A percentile compares a stretch with the other conserved stretches of the same genome.
Conservation (phyloP, 1,140 invertebrate species). For the Diuraphis noxia region DNA sequence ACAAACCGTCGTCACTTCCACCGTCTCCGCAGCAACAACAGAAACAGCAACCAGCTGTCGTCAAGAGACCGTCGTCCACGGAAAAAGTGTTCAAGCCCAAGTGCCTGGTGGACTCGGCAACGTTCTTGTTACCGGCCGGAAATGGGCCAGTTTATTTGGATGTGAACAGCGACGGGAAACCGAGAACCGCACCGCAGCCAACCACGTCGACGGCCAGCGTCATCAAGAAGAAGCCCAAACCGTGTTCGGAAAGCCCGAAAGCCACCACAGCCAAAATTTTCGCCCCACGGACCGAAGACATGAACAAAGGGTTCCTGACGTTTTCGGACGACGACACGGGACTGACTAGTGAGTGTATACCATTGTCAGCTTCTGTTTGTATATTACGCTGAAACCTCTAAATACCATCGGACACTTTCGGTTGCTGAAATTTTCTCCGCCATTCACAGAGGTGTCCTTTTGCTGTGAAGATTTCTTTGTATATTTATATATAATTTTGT, state of each 20-base stretch:
- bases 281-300: conserved; percentile 83
- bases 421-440: not conserved
- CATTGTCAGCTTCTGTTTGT: not conserved
- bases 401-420: not conserved
- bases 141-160: conserved; percentile 33
- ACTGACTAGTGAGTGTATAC: conserved; percentile 74
- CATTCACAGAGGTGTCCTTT: not conserved
- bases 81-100: conserved; percentile 29
- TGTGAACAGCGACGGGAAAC: not conserved
- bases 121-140: conserved; percentile 47
- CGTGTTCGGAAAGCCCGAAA: conserved; percentile 61
- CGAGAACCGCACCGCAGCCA: not conserved
- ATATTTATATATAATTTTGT: not conserved
- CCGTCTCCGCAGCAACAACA: conserved; percentile 5
- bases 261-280: conserved; percentile 78
- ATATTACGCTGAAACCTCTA: not conserved
- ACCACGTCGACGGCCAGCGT: not conserved
- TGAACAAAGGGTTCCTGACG: conserved; percentile 89
- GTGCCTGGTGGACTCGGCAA: conserved; percentile 36
- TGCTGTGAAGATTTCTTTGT: not conserved
- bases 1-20: not conserved
- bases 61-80: conserved; percentile 23
- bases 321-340: conserved; percentile 83
- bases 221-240: not conserved
- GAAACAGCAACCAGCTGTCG: not conserved